phyloP scores from a whole-genome alignment of 2,797 vertebrate genomes.

The Natrix natrix region DNA sequence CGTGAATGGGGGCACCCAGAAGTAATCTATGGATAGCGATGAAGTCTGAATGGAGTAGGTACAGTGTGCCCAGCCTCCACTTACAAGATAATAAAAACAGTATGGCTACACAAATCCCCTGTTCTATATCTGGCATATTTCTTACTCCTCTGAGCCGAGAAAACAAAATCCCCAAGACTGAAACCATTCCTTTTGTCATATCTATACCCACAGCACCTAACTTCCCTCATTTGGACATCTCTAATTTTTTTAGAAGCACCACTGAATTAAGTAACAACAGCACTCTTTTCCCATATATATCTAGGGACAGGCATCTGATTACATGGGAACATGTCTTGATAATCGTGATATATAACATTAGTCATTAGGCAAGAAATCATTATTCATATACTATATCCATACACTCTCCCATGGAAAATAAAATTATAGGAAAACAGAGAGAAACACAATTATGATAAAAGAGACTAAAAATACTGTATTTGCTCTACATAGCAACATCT shows the following conservation, averaged over 20 bases:
- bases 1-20: not conserved
- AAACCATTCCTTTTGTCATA: not conserved
- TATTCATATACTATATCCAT: slow-evolving; percentile 41
- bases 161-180: not conserved
- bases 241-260: not conserved
- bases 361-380: not conserved
- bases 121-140: not conserved
- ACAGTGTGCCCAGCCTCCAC: not conserved
- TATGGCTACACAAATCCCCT: not conserved
- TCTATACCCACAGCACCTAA: too few relatives aligned
- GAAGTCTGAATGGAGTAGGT: not conserved
- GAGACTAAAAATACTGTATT: not conserved
- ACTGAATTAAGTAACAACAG: not conserved
- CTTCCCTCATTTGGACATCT: not conserved
- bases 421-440: slow-evolving; percentile 5
- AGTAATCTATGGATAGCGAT: not conserved
- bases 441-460: slow-evolving; percentile 26
- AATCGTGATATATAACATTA: not conserved
- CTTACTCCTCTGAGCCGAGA: not conserved
- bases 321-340: slow-evolving; percentile 2
- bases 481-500: not conserved
- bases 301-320: slow-evolving; percentile 13
- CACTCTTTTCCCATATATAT: not conserved
- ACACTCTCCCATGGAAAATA: not conserved
- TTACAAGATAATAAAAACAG: too few relatives aligned